Percentiles rank a stretch among this genome's conserved stretches.
phyloP scores from a whole-genome alignment of 2,113 vertebrate genomes.

The Monarcha castaneiventris region DNA sequence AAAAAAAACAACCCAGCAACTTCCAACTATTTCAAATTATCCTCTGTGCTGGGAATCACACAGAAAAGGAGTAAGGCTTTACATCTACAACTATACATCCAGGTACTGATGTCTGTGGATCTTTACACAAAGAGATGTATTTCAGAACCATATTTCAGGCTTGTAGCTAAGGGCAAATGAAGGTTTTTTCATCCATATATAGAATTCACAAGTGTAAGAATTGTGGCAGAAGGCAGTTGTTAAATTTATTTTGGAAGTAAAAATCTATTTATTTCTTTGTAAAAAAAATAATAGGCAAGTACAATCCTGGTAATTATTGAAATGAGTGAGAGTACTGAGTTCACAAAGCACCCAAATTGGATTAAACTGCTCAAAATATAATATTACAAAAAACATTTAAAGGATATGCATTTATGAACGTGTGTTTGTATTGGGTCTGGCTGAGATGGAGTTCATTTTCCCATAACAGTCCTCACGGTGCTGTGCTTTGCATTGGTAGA shows the following conservation, averaged over 20 bases:
- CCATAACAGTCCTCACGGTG: neutral
- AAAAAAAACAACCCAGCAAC: neutral
- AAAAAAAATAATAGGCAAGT: neutral
- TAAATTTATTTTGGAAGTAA: conserved; percentile 55
- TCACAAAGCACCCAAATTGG: conserved; percentile 11
- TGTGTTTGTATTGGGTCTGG: neutral
- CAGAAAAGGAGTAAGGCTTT: conserved; percentile 43
- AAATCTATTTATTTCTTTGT: neutral
- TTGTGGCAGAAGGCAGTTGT: neutral
- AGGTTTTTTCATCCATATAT: neutral
- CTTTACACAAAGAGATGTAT: conserved; percentile 43
- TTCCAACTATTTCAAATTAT: conserved; percentile 52
- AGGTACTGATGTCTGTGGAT: conserved; percentile 35
- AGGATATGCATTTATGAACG: neutral
- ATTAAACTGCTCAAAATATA: conserved; percentile 31
- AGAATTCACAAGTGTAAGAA: conserved; percentile 18
- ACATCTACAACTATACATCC: conserved; percentile 37
- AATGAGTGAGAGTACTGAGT: neutral
- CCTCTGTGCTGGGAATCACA: conserved; percentile 29
- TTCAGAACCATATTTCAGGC: neutral
- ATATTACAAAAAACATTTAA: conserved; percentile 12
- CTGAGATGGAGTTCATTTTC: neutral
- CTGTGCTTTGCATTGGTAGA: neutral
- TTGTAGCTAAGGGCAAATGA: conserved; percentile 31
- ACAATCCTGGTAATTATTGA: neutral